Base-by-base conservation (phyloP, 2,888 invertebrate species). In the Thereva unica region DNA sequence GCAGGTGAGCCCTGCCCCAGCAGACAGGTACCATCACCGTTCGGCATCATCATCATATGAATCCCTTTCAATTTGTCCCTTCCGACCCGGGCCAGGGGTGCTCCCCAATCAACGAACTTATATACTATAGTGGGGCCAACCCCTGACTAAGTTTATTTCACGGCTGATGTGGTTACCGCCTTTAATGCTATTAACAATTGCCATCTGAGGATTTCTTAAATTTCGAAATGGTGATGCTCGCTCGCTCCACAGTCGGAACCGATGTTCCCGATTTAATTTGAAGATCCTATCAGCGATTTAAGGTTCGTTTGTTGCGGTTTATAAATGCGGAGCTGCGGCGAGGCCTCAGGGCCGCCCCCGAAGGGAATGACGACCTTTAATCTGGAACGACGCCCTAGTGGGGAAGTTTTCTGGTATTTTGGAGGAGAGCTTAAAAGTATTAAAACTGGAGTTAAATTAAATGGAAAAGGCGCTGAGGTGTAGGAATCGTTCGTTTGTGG, bases 341-440 rank as follows among this genome's bases (percentile, higher is more conserved):
- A 23, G 2, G 23, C 23, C 4, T 40, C n/a, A n/a, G 8, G 10
- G 35, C 37, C 2, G 3, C n/a, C 42, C n/a, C 34, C n/a, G n/a
- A 41, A 4, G 34, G 50, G 50, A 61, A 34, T 53, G 64, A 64
- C 64, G 45, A 64, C 54, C 47, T 64, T 54, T 44, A 64, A 64
- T 64, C 53, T 54, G 45, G 23, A 23, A 40, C 41, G 8, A 23
- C 23, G 23, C 38, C 50, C 50, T 50, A 38, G 41, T 41, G 38
- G 35, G 45, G 12, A 54, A 54, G 10, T 54, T 53, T 64, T 45
- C 35, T 53, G 54, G 41, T 64, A 34, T 45, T 35, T 55, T 53
- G 42, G 23, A 40, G 12, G 45, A 50, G 40, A 50, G 54, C 47
- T 53, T 64, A 34, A 34, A 38, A 44, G 54, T 45, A 54, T 54